Conservation (phyloP, 1,140 invertebrate species). For the Wiebesia pumilae region DNA sequence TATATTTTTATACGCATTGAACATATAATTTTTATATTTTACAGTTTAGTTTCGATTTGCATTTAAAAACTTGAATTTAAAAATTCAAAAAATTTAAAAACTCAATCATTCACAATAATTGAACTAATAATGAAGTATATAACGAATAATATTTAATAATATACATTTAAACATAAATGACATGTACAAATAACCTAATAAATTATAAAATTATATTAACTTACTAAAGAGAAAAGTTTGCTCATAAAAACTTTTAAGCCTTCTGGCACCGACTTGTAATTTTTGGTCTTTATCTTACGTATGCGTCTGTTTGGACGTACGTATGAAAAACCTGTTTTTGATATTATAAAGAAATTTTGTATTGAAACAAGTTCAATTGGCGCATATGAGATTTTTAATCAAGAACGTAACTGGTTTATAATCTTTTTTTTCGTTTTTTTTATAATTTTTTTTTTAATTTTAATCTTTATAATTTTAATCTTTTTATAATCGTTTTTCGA, state of each 20-base stretch:
- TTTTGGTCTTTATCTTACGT: constrained; percentile 17
- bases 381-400: constrained; percentile 24
- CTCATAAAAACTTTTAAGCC: constrained; percentile 18
- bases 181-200: constrained; percentile 29
- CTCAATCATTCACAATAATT: background rate
- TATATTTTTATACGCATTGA: background rate
- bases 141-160: constrained; percentile 29
- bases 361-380: constrained; percentile 23
- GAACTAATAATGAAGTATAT: constrained; percentile 13
- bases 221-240: constrained; percentile 24
- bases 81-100: background rate
- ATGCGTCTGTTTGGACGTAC: background rate
- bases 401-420: background rate
- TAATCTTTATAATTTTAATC: too few species aligned
- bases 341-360: constrained; percentile 32
- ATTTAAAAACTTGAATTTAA: too few species aligned
- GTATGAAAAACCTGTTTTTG: constrained; percentile 22
- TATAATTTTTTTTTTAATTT: too few species aligned
- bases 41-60: background rate
- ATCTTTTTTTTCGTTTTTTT: too few species aligned
- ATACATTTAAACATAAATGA: constrained; percentile 18
- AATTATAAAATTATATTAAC: constrained; percentile 24
- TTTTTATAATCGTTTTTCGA: too few species aligned
- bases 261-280: constrained; percentile 23
- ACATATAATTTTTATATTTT: background rate